Conservation (phyloP, 2,113 vertebrate genomes). For the Gorilla gorilla region DNA sequence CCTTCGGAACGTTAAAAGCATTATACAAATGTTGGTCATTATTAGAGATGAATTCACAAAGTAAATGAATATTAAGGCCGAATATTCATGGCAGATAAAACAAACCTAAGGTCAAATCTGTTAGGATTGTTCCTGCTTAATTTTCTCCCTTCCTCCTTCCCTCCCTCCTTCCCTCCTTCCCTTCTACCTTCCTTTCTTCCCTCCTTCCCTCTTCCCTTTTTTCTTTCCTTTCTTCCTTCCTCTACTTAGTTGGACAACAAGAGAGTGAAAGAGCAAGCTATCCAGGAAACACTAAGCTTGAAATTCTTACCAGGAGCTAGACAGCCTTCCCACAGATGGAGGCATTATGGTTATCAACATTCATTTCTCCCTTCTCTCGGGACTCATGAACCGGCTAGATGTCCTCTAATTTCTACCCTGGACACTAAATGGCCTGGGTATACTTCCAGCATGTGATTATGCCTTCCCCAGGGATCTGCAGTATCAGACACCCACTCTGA, state of each 20-base stretch:
- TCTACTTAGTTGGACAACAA: slow-evolving; percentile 29
- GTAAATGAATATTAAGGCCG: background rate
- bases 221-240: background rate
- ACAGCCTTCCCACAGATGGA: slow-evolving; percentile 24
- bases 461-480: background rate
- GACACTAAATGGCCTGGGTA: background rate
- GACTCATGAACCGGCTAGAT: slow-evolving; percentile 18
- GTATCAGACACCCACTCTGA: background rate
- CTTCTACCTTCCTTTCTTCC: no score
- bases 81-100: background rate
- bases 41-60: background rate
- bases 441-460: slow-evolving; percentile 15
- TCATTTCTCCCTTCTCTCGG: slow-evolving; percentile 2
- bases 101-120: background rate
- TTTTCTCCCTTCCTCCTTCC: background rate
- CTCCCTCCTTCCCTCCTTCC: background rate
- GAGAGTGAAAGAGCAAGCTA: background rate
- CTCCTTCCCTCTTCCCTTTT: background rate
- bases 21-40: background rate
- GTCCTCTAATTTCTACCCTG: slow-evolving; percentile 17
- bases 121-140: background rate
- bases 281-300: slow-evolving; percentile 53
- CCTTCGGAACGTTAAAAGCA: background rate
- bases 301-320: slow-evolving; percentile 35
- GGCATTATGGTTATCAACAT: background rate